These are phyloP conservation scores for Drosophila glabriapex DNA, from an alignment of 2,888 invertebrate genomes.

Conservation along the genomic window DNA sequence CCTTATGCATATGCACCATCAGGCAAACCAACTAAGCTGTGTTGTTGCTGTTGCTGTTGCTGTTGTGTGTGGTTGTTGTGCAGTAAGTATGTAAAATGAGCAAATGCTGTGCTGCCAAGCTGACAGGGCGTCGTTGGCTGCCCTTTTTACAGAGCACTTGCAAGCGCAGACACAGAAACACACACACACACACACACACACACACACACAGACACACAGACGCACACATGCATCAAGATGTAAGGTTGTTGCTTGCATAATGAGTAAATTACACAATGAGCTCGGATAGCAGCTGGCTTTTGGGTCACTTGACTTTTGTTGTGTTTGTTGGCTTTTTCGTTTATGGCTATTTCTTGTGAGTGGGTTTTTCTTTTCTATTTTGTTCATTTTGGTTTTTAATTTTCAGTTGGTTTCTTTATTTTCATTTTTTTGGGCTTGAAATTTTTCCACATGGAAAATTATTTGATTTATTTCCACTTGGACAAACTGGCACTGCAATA, in stretches of 20 bases:
- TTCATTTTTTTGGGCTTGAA: slow-evolving; percentile 50
- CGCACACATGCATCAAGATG: slow-evolving; percentile 16
- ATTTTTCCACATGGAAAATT: slow-evolving; percentile 84
- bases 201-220: no score
- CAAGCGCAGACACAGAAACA: slow-evolving; percentile 45
- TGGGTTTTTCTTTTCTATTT: slow-evolving; percentile 33
- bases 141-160: slow-evolving; percentile 42
- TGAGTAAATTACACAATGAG: slow-evolving; percentile 82
- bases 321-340: slow-evolving; percentile 33
- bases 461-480: slow-evolving; percentile 84
- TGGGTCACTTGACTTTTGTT: slow-evolving; percentile 70
- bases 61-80: slow-evolving; percentile 19
- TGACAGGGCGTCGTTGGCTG: slow-evolving; percentile 34
- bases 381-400: slow-evolving; percentile 54
- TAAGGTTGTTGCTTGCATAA: slow-evolving; percentile 68
- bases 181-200: slow-evolving; percentile 17
- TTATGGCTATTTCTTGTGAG: slow-evolving; percentile 13
- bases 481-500: slow-evolving; percentile 83
- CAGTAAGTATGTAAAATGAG: slow-evolving; percentile 64
- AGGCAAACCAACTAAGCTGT: slow-evolving; percentile 26
- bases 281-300: slow-evolving; percentile 50
- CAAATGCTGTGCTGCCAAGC: slow-evolving; percentile 43
- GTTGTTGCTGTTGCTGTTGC: slow-evolving; percentile 6
- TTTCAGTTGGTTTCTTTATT: slow-evolving; percentile 48
- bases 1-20: slow-evolving; percentile 64